Evolutionary conservation across 2,113 vertebrate species (phyloP).

Genomic region (Lophura nycthemera): DNA sequence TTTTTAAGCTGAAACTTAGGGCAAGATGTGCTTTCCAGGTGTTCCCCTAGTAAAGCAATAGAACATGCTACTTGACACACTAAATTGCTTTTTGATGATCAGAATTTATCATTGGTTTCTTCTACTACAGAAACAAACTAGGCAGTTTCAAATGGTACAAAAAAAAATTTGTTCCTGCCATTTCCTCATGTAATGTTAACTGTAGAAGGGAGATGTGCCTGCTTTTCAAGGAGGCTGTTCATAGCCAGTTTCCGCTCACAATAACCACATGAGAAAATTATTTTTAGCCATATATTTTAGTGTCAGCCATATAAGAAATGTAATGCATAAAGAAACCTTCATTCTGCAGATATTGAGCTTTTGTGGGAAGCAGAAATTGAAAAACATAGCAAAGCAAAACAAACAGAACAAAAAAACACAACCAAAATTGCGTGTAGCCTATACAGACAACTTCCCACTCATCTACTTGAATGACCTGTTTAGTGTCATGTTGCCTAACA

Average conservation of each 20-base stretch:
- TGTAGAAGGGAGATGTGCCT: background rate
- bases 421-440: background rate
- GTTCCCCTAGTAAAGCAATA: background rate
- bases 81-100: slow-evolving; percentile 47
- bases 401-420: no score
- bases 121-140: background rate
- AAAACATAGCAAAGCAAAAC: background rate
- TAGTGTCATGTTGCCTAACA: background rate
- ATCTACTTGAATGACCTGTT: background rate
- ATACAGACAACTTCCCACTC: background rate
- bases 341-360: background rate
- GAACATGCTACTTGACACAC: background rate
- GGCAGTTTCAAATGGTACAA: background rate
- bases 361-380: background rate
- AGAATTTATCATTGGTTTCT: slow-evolving; percentile 10
- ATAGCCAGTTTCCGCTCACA: background rate
- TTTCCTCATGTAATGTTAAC: background rate
- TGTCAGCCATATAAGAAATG: background rate
- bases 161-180: background rate
- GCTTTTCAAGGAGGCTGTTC: background rate
- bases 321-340: background rate
- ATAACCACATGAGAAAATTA: background rate
- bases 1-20: background rate
- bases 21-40: slow-evolving; percentile 34
- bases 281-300: background rate